phyloP scores from a whole-genome alignment of 2,113 vertebrate genomes.

The Dunckerocampus dactyliophorus region DNA sequence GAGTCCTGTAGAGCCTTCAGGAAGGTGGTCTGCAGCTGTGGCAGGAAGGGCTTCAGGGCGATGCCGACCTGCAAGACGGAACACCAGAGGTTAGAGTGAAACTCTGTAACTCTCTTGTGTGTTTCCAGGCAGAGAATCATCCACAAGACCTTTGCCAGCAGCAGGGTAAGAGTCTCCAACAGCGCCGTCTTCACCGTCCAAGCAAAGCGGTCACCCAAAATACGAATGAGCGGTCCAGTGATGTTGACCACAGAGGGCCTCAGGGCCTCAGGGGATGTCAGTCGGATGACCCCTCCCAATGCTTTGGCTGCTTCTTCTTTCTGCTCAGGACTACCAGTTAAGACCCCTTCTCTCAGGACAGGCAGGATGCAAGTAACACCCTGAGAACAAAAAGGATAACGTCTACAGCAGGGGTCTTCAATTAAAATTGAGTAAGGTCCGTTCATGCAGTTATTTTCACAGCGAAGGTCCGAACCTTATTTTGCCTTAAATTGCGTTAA shows the following conservation, averaged over 20 bases:
- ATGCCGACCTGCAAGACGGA: conserved; percentile 82
- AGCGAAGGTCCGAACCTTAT: too few species aligned
- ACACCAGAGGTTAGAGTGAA: neutral
- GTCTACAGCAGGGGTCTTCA: too few species aligned
- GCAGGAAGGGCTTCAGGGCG: conserved; percentile 94
- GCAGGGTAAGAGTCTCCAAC: conserved; percentile 90
- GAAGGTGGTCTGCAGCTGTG: conserved; percentile 97
- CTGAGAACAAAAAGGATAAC: conserved; percentile 54
- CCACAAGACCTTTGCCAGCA: conserved; percentile 85
- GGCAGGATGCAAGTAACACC: conserved; percentile 95
- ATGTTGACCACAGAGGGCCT: conserved; percentile 94
- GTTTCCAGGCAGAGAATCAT: neutral
- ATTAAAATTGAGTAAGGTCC: too few species aligned
- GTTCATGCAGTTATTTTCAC: too few species aligned
- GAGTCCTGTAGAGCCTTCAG: conserved; percentile 94
- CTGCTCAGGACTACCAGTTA: conserved; percentile 93
- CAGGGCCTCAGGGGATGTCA: conserved; percentile 93
- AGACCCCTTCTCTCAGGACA: conserved; percentile 90
- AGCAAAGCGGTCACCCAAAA: conserved; percentile 92
- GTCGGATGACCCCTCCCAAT: conserved; percentile 86
- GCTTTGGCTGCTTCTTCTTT: conserved; percentile 97
- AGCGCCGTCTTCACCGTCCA: conserved; percentile 94
- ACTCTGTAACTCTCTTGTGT: neutral
- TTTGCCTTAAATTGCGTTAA: too few species aligned
- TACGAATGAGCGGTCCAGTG: conserved; percentile 95